phyloP scores from a whole-genome alignment of 2,113 vertebrate species.

The Anguilla rostrata region DNA sequence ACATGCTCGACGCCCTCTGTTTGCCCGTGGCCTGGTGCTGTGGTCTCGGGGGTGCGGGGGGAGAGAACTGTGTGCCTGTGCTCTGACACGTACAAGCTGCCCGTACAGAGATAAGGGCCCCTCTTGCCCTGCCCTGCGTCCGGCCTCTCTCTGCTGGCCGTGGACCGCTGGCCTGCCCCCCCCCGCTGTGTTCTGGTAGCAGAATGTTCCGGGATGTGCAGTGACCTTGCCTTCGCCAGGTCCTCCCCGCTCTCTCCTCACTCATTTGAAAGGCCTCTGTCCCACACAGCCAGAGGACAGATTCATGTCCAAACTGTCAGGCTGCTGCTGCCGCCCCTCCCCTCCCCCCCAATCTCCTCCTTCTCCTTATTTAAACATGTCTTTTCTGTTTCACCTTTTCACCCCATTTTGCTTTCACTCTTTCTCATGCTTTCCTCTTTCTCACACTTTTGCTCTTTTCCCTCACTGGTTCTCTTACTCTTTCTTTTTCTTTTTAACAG shows the following conservation, averaged over 20 bases:
- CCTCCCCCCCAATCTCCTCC: constrained; percentile 3
- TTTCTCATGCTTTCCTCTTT: not conserved
- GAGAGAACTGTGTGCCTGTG: not conserved
- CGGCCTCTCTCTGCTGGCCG: not conserved
- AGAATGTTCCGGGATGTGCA: constrained; percentile 44
- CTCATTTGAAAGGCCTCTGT: constrained; percentile 49
- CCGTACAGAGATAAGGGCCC: constrained; percentile 8
- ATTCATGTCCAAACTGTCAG: not conserved
- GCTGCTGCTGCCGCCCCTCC: not conserved
- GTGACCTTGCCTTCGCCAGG: constrained; percentile 29
- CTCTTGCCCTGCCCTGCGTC: not conserved
- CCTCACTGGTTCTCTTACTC: not conserved
- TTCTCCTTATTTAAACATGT: not conserved
- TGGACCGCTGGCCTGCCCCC: constrained; percentile 7
- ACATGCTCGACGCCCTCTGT: not conserved
- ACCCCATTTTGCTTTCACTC: not conserved
- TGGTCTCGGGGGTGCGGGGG: not conserved
- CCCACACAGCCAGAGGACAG: constrained; percentile 24
- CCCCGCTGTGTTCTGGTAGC: constrained; percentile 23
- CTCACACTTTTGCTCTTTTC: constrained; percentile 22
- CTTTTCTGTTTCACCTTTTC: not conserved
- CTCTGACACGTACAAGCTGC: not conserved
- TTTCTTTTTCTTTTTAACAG: not conserved
- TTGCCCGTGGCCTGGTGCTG: not conserved
- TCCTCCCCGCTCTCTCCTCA: constrained; percentile 27